These are phyloP conservation scores for Hydrotaea diabolus DNA, from an alignment of 2,888 invertebrate genomes.

Conservation along the genomic window DNA sequence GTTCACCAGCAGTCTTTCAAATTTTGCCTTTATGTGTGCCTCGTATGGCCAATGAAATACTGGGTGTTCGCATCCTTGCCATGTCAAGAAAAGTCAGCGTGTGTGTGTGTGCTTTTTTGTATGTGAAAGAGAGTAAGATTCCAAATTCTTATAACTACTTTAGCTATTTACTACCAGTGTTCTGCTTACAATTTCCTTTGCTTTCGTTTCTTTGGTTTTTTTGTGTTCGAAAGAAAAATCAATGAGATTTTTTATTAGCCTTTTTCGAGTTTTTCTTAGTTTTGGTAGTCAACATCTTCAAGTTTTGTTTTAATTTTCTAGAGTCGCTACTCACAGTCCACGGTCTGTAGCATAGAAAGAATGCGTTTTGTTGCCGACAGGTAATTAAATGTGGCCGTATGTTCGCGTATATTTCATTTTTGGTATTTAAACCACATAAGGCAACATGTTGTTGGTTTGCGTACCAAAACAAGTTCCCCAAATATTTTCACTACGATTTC, in stretches of 20 bases:
- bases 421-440: conserved; percentile 66
- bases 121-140: background rate
- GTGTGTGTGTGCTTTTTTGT: too few relatives aligned
- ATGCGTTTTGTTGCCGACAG: conserved; percentile 61
- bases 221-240: background rate
- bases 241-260: background rate
- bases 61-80: background rate
- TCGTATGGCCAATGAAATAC: background rate
- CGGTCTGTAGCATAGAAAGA: conserved; percentile 53
- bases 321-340: conserved; percentile 29
- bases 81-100: background rate
- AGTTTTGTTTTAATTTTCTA: background rate
- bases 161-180: background rate
- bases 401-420: conserved; percentile 42
- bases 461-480: conserved; percentile 29
- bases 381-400: conserved; percentile 61
- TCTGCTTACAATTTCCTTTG: background rate
- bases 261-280: too few relatives aligned
- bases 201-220: background rate
- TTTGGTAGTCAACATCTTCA: conserved; percentile 1
- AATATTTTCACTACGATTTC: conserved; percentile 25
- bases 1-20: too few relatives aligned
- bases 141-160: background rate
- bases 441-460: conserved; percentile 33
- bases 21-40: too few relatives aligned